Percentiles rank a stretch among this genome's conserved stretches.
phyloP scores from a whole-genome alignment of 2,888 invertebrate species.

The Sycophila texana region DNA sequence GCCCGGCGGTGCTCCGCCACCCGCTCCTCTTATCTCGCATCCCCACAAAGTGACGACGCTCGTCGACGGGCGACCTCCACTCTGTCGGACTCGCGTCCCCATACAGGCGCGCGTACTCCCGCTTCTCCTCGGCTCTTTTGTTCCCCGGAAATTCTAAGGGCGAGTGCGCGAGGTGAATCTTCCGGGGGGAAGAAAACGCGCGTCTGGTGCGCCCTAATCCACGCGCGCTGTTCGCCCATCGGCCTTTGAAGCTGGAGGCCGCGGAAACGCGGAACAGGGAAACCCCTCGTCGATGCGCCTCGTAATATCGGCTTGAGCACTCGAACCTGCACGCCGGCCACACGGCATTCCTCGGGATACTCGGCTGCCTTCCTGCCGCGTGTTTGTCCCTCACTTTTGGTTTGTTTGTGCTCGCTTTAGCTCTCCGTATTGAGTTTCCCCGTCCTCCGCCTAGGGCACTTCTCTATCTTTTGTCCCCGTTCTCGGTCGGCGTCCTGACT shows the following conservation, averaged over 20 bases:
- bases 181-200: not conserved
- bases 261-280: constrained; percentile 45
- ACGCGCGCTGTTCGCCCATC: constrained; percentile 59
- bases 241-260: constrained; percentile 21
- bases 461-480: not conserved
- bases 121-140: not conserved
- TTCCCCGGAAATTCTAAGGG: constrained; percentile 42
- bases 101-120: not conserved
- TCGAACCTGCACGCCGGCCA: not conserved
- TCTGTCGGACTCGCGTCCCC: not conserved
- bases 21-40: constrained; percentile 1
- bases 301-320: constrained; percentile 39
- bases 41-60: constrained; percentile 26
- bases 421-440: constrained; percentile 16
- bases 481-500: not conserved
- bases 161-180: constrained; percentile 22
- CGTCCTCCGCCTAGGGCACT: not conserved
- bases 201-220: constrained; percentile 65
- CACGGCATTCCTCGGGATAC: constrained; percentile 4
- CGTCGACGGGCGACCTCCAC: not conserved
- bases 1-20: not conserved
- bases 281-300: constrained; percentile 38
- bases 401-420: not conserved
- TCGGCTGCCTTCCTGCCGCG: not conserved
- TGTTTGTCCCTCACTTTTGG: constrained; percentile 10